Evolutionary conservation across 2,888 invertebrate species (phyloP).

Genomic region (Agrochola macilenta): DNA sequence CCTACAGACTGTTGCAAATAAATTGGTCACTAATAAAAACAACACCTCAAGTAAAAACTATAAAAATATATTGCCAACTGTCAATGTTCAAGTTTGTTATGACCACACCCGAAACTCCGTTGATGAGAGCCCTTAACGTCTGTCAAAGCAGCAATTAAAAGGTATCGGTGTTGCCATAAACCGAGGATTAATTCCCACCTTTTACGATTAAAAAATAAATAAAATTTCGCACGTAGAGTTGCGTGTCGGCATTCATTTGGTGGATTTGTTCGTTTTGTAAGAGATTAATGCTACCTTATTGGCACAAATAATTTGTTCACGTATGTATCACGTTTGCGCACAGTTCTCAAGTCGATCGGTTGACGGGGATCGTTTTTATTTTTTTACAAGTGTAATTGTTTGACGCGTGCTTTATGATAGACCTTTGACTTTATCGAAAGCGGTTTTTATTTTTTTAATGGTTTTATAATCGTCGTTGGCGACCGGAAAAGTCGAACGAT

Average conservation of each 20-base stretch:
- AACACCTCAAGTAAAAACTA: slow-evolving; percentile 83
- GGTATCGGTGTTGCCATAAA: slow-evolving; percentile 86
- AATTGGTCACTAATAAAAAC: slow-evolving; percentile 86
- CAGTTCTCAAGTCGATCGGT: slow-evolving; percentile 67
- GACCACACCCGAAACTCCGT: slow-evolving; percentile 85
- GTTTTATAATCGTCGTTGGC: slow-evolving; percentile 76
- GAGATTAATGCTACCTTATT: slow-evolving; percentile 76
- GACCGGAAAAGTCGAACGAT: slow-evolving; percentile 67
- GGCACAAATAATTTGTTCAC: slow-evolving; percentile 74
- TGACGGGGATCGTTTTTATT: slow-evolving; percentile 71
- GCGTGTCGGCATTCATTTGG: slow-evolving; percentile 76
- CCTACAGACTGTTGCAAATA: slow-evolving; percentile 79
- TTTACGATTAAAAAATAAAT: slow-evolving; percentile 77
- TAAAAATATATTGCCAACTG: slow-evolving; percentile 86
- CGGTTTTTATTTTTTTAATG: slow-evolving; percentile 72
- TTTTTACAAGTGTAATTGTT: slow-evolving; percentile 77
- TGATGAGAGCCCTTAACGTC: slow-evolving; percentile 85
- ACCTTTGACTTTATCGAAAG: slow-evolving; percentile 72
- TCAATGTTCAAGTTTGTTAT: slow-evolving; percentile 83
- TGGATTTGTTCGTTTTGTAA: slow-evolving; percentile 72
- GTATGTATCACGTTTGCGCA: slow-evolving; percentile 70
- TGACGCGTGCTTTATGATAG: slow-evolving; percentile 77
- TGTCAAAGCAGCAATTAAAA: slow-evolving; percentile 90
- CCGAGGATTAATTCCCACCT: slow-evolving; percentile 81
- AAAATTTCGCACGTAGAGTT: slow-evolving; percentile 75